Base-by-base conservation (phyloP, 2,888 invertebrate species). In the Drosophila colorata region DNA sequence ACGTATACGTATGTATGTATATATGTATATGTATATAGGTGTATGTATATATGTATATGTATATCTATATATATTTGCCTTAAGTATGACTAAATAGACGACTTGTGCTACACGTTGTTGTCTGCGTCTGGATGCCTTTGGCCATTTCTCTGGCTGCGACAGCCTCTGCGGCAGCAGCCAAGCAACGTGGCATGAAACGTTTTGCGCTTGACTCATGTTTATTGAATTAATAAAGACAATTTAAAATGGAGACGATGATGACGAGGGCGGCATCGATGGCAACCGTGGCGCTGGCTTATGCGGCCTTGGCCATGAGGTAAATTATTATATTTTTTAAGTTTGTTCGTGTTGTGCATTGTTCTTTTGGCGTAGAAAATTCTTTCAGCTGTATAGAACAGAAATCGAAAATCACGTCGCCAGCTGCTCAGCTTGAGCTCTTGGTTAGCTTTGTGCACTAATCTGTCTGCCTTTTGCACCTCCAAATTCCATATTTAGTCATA, bases 161-260 rank as follows among this genome's bases (percentile, higher is more conserved):
- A 33, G 13, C 33, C 48, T n/a, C 8, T 9, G 38, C 43, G 7
- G 20, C 20, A 14, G n/a, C 37, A 6, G 41, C 44, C 28, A 28
- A 28, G 13, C 52, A 20, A 48, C 33, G 53, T 46, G 47, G 44
- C 68, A 18, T 37, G 20, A 53, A 66, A 51, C 33, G 25, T 8
- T 23, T 58, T 37, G 44, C 51, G 70, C 67, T 59, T 70, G 61
- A 70, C 59, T 76, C 61, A 69, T 73, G 73, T 49, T 73, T 73
- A 76, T 63, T 76, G 61, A 73, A 76, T 73, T 73, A 73, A 66
- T 76, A 59, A 70, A 76, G 74, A 68, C 58, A 71, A 63, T 74
- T 67, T 67, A 28, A 59, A 71, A 55, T 58, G 47, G 47, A 56
- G 52, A 68, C 6, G 41, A 18, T 25, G n/a, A 13, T 20, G 33